Base-by-base conservation (phyloP, 1,140 invertebrate genomes). In the Neomicropteryx cornuta region DNA sequence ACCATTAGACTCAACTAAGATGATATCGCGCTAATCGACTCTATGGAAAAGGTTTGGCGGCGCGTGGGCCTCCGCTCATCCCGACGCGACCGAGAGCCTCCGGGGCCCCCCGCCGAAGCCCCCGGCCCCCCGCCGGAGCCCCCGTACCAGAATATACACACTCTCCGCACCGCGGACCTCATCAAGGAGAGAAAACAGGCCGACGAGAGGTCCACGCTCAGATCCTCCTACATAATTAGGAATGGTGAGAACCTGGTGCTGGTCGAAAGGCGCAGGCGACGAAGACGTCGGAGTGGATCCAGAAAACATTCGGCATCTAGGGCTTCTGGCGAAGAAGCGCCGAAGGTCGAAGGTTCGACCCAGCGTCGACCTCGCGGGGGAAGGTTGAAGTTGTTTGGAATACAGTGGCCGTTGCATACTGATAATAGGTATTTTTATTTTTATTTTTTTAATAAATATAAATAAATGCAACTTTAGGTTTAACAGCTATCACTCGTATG, bases 31-130 rank as follows among this genome's bases (percentile, higher is more conserved):
- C n/a, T n/a, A n/a, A n/a, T 58, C 47, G 48, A 55, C 62, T 61
- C 58, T 53, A 66, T 69, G 66, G 64, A 69, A 66, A 69, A 69
- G 56, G 63, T 69, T 62, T 67, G 64, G 64, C 60, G 61, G 52
- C 56, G 61, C 39, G 64, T 69, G 38, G 66, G 66, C 51, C 62
- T 68, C 53, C 66, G 67, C 60, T 67, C 66, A 55, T 67, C 66
- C 53, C 63, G 62, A 30, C 63, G 65, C 53, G 67, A 68, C 59
- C 62, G 61, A 56, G 62, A 65, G 58, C 60, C 58, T 59, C 65
- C 60, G 52, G 60, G 61, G 36, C 61, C 57, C 43, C 62, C 58
- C 35, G 47, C 42, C 37, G 58, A 65, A 57, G 56, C 58, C 39
- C 38, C 54, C 41, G 43, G 55, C 21, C 52, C 49, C 4, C 58